Base-by-base conservation (phyloP, 2,888 invertebrate species). In the Sarcophaga rosellei region DNA sequence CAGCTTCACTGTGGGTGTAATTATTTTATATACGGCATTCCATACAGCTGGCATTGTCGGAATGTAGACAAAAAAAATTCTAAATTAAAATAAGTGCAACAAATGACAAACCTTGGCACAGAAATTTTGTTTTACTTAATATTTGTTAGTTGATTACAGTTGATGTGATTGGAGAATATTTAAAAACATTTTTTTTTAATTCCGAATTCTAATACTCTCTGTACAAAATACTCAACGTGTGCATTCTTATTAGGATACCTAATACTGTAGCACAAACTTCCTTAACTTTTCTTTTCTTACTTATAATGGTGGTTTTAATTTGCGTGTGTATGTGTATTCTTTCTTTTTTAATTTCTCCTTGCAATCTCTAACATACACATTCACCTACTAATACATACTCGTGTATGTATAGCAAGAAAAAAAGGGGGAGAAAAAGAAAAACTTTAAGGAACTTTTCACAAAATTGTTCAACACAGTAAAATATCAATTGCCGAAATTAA, bases 401-500 rank as follows among this genome's bases (percentile, higher is more conserved):
- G 6, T 35, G 23, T 35, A 63, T 70, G 15, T 12, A 3, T 70
- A 23, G 12, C n/a, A 70, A 62, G 15, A n/a, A 44, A 80, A 69
- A 69, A n/a, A 12, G 0, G 35, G 35, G 35, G 10, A 10, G 35
- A 0, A 35, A 10, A 35, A 53, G 53, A 53, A 53, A 53, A 53
- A 53, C 12, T 53, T 15, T 53, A 5, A 4, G 15, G 66, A 77
- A 70, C 61, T 77, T 65, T 66, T 57, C 53, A 10, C 23, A 15
- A 20, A 61, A n/a, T 17, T 61, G 17, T 61, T 53, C 53, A 44
- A 45, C 68, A 68, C 59, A 73, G 72, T 66, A 77, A 78, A 86
- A 83, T 83, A 83, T 87, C 87, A 87, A 88, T 88, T 88, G 86
- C 86, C 63, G 57, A 88, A 88, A 89, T 89, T 88, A 87, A 88